Base-by-base conservation (phyloP, 2,797 vertebrate genomes). In the Oophaga sylvatica region DNA sequence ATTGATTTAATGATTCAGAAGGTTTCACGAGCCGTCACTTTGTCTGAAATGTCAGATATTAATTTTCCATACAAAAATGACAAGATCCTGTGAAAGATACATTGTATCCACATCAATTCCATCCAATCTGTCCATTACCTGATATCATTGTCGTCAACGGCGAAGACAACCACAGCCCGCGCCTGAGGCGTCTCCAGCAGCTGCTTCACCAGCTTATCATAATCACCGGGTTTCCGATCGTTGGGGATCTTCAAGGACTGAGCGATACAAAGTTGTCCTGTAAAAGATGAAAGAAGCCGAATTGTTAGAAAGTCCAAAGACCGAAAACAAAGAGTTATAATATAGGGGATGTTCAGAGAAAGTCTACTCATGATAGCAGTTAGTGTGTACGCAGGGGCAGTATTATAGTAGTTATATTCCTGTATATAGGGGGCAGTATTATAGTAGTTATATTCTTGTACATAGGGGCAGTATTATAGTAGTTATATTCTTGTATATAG, bases 181-280 rank as follows among this genome's bases (percentile, higher is more conserved):
- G 97, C 97, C 91, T 96, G 95, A 89, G 95, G 95, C 0, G 96
- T 97, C 90, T 99, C 97, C 91, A 97, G 93, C 90, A 99, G 96
- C 90, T 97, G 97, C 92, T 94, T 96, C 93, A 99, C 95, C 90
- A 96, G 95, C 91, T 94, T 97, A 89, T 99, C 97, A 26, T 97
- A 99, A 95, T 98, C 96, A 78, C 95, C 93, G 90, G 91, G 95
- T 92, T 95, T 96, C 91, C 95, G 95, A 81, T 97, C 97, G 92
- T 96, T 96, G 57, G 97, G 97, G 86, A 99, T 98, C 94, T 96
- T 97, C 94, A 97, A 93, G 68, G 97, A 97, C 94, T 99, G 97
- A 87, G 97, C 97, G 79, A 99, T 96, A 95, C 97, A 99, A 93
- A 98, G 96, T 88, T 96, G 96, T 92, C 97, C 97, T 98, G 94